These are phyloP conservation scores for Cinclus cinclus DNA, from an alignment of 2,113 vertebrate genomes.

Conservation along the genomic window DNA sequence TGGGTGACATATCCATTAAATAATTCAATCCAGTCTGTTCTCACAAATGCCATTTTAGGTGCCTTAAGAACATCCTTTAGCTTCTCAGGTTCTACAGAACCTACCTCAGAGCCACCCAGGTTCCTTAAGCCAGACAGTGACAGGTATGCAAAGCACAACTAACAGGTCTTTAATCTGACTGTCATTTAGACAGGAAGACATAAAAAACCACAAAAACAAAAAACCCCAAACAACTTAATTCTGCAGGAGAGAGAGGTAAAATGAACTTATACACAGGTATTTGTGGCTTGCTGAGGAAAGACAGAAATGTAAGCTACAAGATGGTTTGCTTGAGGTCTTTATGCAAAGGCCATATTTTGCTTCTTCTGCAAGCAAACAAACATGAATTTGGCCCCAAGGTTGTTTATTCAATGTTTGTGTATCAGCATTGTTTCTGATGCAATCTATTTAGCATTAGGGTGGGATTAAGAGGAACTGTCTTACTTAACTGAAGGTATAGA, in stretches of 20 bases:
- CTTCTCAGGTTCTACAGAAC: not conserved
- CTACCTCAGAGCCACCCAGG: not conserved
- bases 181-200: not conserved
- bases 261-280: not conserved
- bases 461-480: not conserved
- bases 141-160: not conserved
- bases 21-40: not conserved
- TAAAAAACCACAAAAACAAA: no score
- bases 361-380: not conserved
- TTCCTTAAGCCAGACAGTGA: not conserved
- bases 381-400: not conserved
- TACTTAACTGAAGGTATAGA: not conserved
- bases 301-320: not conserved
- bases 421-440: not conserved
- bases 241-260: not conserved
- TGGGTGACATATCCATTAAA: not conserved
- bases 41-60: not conserved
- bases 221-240: not conserved
- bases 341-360: not conserved
- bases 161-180: not conserved
- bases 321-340: accelerated
- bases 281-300: not conserved
- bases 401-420: not conserved
- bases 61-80: not conserved
- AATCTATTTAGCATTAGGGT: not conserved